Evolutionary conservation across 2,113 vertebrate genomes (phyloP), one percentile per base, ranked within the genome.

Genomic region (Ochotona curzoniae): DNA sequence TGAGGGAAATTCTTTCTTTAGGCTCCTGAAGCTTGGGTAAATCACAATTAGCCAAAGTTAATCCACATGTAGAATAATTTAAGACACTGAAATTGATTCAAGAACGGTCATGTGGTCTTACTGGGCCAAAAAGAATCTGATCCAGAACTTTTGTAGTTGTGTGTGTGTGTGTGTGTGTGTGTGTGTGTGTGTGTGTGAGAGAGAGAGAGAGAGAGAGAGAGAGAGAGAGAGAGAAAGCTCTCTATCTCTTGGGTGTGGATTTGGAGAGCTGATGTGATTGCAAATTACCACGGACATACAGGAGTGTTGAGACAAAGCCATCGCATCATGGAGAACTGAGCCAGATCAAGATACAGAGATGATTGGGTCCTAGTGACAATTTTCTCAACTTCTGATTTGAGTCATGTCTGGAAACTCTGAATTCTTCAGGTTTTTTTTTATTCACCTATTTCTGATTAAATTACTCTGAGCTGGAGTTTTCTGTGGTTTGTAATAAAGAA

Each of bases 401-500:
- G 10, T 21, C 35, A 9, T 17, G 20, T 7, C 32, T 49, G 63
- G 73, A 89, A 82, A 60, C 8, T 60, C 2, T 23, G 32, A 82
- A 12, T 2, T 35, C 83, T 44, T 66, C 51, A 64, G 35, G n/a
- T n/a, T 44, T 57, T 86, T 86, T 67, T 0, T 74, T 9, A 87
- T 51, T 51, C n/a, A 80, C 35, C 44, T 57, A 90, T 94, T 85
- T 83, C 20, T 54, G 26, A 75, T 79, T 78, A 91, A 49, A 11
- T 66, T 7, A 70, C 60, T 93, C 76, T 57, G 32, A 35, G 28
- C 63, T 75, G 15, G 11, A 61, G 84, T 92, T 97, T 93, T 87
- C 44, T 92, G 23, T 89, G 51, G 79, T 85, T 83, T 75, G 10
- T 3, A 88, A 11, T 7, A 20, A 70, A 25, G n/a, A 66, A 32